Evolutionary conservation across 2,797 vertebrate genomes (phyloP).

Genomic region (Vultur gryphus): DNA sequence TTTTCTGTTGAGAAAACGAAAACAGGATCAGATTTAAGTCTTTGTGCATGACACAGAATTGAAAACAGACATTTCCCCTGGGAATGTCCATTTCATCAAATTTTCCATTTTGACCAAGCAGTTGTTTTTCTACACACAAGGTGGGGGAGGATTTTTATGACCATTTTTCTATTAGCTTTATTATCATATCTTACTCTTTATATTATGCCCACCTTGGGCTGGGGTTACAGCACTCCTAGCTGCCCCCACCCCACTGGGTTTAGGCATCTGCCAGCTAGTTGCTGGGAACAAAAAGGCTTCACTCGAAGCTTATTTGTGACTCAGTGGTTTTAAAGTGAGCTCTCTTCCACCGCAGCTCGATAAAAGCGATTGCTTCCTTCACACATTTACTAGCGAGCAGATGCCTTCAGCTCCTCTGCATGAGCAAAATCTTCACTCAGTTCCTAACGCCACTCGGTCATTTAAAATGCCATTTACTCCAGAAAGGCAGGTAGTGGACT

Average conservation of each 20-base stretch:
- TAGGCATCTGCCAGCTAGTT: neutral
- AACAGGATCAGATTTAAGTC: neutral
- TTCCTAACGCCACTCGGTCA: neutral
- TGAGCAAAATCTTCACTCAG: neutral
- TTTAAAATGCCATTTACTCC: neutral
- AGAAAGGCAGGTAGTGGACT: neutral
- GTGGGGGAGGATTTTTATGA: neutral
- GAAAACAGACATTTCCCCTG: slow-evolving; percentile 6
- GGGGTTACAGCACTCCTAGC: neutral
- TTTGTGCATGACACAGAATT: neutral
- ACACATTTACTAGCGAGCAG: neutral
- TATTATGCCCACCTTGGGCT: neutral
- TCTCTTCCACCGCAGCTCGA: neutral
- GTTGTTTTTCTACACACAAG: neutral
- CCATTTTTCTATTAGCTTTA: neutral
- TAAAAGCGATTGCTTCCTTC: neutral
- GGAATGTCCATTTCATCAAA: neutral
- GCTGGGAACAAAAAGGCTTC: neutral
- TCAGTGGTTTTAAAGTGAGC: neutral
- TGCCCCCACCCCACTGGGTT: neutral
- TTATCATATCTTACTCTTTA: neutral
- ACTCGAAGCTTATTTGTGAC: neutral
- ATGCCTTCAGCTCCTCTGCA: neutral
- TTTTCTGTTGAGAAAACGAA: neutral
- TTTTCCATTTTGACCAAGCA: slow-evolving; percentile 1